phyloP scores from a whole-genome alignment of 2,113 vertebrate species.

The Epinephelus moara region DNA sequence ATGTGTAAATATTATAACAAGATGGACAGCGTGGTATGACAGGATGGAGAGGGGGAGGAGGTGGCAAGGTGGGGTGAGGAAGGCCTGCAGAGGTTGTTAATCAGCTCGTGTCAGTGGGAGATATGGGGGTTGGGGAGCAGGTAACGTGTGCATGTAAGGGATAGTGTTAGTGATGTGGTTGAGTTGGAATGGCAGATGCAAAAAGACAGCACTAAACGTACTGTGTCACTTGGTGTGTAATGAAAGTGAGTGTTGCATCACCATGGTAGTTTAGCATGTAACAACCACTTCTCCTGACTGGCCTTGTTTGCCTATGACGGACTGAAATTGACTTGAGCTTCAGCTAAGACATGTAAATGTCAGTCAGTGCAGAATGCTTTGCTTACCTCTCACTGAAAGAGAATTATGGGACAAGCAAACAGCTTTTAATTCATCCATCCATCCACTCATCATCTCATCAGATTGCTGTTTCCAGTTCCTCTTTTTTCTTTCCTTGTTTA shows the following conservation, averaged over 20 bases:
- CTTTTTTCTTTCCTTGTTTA: background rate
- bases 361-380: background rate
- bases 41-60: background rate
- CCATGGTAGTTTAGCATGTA: background rate
- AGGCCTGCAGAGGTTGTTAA: conserved; percentile 38
- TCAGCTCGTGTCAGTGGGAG: conserved; percentile 60
- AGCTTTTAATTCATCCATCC: background rate
- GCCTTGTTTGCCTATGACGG: background rate
- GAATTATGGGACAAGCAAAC: conserved; percentile 1
- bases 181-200: conserved; percentile 22
- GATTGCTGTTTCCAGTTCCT: background rate
- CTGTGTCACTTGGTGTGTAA: conserved; percentile 1
- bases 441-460: background rate
- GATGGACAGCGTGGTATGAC: conserved; percentile 31
- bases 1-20: conserved; percentile 51
- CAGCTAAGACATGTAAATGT: background rate
- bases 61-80: conserved; percentile 5
- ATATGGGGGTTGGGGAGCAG: conserved; percentile 39
- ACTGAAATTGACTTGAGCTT: conserved; percentile 31
- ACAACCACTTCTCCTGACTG: conserved; percentile 19
- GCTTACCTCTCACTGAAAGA: background rate
- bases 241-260: conserved; percentile 9
- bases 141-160: conserved; percentile 50
- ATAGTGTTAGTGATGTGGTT: conserved; percentile 16
- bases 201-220: conserved; percentile 1